phyloP scores from a whole-genome alignment of 1,140 invertebrate species.

The Planococcus citri region DNA sequence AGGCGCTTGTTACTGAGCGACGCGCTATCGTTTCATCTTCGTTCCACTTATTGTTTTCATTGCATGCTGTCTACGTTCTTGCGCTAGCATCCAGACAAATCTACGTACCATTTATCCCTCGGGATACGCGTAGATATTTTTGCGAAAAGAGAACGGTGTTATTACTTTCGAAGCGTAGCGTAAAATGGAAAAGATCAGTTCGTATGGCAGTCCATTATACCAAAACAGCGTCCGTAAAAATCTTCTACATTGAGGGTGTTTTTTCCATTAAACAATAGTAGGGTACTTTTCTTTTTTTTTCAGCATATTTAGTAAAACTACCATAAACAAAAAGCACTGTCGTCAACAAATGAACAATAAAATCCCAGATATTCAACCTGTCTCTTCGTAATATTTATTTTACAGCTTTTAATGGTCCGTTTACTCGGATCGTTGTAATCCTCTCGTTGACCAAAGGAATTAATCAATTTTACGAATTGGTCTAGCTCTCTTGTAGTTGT shows the following conservation, averaged over 20 bases:
- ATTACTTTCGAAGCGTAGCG: background rate
- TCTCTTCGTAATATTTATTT: conserved; percentile 11
- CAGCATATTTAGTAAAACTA: conserved; percentile 14
- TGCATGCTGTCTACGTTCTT: background rate
- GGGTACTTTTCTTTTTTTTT: conserved; percentile 17
- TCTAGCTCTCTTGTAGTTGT: no score
- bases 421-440: background rate
- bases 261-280: conserved; percentile 16
- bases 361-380: conserved; percentile 18
- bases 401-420: conserved; percentile 14
- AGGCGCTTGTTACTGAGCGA: no score
- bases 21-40: no score
- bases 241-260: conserved; percentile 9
- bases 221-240: conserved; percentile 12
- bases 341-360: conserved; percentile 19
- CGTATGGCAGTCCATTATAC: background rate
- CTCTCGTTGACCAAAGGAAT: background rate
- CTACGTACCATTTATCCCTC: background rate
- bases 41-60: background rate
- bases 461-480: background rate
- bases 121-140: background rate
- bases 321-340: conserved; percentile 11
- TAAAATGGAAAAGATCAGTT: background rate
- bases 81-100: background rate
- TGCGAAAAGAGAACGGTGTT: background rate